A percentile compares a stretch with the other conserved stretches of the same genome.
These are phyloP conservation scores for Drosophila pseudotakahashii DNA, from an alignment of 2,888 invertebrate species.

Conservation along the genomic window DNA sequence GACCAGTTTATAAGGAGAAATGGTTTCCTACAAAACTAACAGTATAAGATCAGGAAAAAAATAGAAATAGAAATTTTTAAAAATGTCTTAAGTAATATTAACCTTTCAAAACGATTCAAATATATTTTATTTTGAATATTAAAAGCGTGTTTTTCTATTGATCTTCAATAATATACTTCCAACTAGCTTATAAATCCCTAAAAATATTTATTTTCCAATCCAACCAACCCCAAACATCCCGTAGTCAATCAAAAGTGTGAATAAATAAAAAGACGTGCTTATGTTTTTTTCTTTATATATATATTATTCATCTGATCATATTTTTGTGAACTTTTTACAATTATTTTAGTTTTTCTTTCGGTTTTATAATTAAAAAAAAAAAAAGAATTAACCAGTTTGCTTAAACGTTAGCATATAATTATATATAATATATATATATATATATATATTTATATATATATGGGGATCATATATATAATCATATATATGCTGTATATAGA, in stretches of 20 bases:
- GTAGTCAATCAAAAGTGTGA: neutral
- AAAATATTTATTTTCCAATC: neutral
- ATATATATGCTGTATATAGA: conserved; percentile 41
- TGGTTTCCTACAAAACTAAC: too few species aligned
- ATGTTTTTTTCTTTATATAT: conserved; percentile 61
- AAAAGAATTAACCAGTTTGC: conserved; percentile 77
- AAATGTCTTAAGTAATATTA: too few species aligned
- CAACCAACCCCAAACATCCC: neutral
- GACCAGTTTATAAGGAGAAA: neutral
- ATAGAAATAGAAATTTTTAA: too few species aligned
- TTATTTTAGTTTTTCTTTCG: conserved; percentile 66
- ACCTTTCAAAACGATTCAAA: too few species aligned
- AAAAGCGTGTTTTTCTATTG: too few species aligned
- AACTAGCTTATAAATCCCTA: neutral
- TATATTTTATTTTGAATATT: too few species aligned
- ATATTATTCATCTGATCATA: conserved; percentile 79
- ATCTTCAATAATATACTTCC: neutral
- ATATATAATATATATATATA: conserved; percentile 39
- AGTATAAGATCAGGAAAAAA: too few species aligned
- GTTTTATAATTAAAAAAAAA: conserved; percentile 69
- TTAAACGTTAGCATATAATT: conserved; percentile 60
- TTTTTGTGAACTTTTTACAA: conserved; percentile 79
- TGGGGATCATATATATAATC: conserved; percentile 30
- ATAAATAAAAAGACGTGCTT: conserved; percentile 31
- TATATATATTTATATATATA: conserved; percentile 31